These are phyloP conservation scores for Capromys pilorides DNA, from an alignment of 2,797 vertebrate species.

Conservation along the genomic window DNA sequence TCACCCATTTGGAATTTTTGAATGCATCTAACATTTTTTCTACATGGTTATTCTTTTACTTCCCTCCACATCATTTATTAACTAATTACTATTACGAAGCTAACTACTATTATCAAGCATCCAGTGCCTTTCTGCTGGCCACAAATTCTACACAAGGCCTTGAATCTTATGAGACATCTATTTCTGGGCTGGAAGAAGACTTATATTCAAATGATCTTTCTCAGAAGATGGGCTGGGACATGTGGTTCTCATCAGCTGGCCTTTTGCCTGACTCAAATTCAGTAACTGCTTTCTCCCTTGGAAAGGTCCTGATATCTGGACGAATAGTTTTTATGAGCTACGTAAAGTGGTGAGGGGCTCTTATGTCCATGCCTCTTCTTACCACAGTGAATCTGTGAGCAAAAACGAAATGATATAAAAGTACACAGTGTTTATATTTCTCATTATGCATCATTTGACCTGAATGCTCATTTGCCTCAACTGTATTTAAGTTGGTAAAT, in stretches of 20 bases:
- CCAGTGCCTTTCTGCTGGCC: neutral
- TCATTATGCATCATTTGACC: neutral
- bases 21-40: neutral
- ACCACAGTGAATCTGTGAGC: neutral
- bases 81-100: neutral
- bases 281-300: neutral
- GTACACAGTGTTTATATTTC: neutral
- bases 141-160: neutral
- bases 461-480: neutral
- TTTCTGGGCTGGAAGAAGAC: neutral
- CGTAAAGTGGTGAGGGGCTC: neutral
- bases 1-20: neutral
- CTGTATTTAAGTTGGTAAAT: slow-evolving; percentile 4
- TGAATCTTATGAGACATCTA: neutral
- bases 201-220: neutral
- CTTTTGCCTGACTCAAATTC: slow-evolving; percentile 20
- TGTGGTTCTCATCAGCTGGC: neutral
- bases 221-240: neutral
- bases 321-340: neutral
- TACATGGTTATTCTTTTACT: neutral
- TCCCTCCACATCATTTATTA: neutral
- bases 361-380: neutral
- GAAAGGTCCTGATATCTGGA: neutral
- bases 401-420: neutral
- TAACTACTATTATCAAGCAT: neutral